A percentile compares a stretch with the other conserved stretches of the same genome.
Evolutionary conservation across 2,113 vertebrate genomes (phyloP).

Genomic region (Dipodomys merriami): DNA sequence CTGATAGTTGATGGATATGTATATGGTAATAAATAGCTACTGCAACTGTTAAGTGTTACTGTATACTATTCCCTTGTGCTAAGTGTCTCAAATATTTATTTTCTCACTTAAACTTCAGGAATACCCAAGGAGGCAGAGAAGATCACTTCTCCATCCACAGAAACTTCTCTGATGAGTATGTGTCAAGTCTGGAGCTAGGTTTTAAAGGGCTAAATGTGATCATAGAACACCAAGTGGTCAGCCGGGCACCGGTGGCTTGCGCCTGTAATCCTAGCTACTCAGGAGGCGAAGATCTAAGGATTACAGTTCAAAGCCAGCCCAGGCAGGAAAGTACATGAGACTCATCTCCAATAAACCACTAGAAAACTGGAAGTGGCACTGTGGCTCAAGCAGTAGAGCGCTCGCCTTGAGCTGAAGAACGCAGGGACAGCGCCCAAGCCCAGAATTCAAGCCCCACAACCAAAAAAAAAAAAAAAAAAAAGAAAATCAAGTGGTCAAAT

Average conservation of each 20-base stretch:
- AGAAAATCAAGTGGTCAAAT: not conserved
- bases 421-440: too few relatives aligned
- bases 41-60: not conserved
- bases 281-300: too few relatives aligned
- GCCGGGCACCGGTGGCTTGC: too few relatives aligned
- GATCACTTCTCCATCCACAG: not conserved
- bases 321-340: too few relatives aligned
- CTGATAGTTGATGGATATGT: not conserved
- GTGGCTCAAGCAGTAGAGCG: too few relatives aligned
- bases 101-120: constrained; percentile 20
- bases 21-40: not conserved
- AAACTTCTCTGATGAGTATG: not conserved
- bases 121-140: not conserved
- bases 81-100: constrained; percentile 43
- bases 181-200: not conserved
- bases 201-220: not conserved
- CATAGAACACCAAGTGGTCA: not conserved
- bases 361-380: too few relatives aligned
- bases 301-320: too few relatives aligned
- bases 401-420: too few relatives aligned
- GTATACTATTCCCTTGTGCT: not conserved
- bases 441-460: too few relatives aligned
- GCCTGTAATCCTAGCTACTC: too few relatives aligned
- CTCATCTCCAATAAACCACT: too few relatives aligned
- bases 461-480: too few relatives aligned